Evolutionary conservation across 2,113 vertebrate species (phyloP).

Genomic region (Charina bottae): DNA sequence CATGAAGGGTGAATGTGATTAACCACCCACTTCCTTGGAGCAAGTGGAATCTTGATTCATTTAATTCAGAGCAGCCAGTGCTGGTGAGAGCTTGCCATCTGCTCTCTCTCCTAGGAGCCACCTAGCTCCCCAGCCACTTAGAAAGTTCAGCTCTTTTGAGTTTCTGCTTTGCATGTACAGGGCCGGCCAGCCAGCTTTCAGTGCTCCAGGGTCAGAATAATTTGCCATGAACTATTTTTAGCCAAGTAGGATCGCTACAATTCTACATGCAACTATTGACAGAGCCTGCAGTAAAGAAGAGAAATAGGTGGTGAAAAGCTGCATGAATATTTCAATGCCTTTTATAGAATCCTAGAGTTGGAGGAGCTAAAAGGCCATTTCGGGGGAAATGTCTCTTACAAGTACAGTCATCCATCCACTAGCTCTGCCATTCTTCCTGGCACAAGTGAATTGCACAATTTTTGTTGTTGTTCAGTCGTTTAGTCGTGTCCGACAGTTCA

Average conservation of each 20-base stretch:
- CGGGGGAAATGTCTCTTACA: neutral
- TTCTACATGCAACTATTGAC: slow-evolving; percentile 35
- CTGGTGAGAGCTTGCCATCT: slow-evolving; percentile 56
- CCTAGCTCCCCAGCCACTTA: rapidly evolving
- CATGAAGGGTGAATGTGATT: slow-evolving; percentile 49
- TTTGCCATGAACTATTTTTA: slow-evolving; percentile 25
- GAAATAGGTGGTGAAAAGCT: neutral
- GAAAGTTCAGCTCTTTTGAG: neutral
- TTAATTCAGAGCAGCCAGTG: slow-evolving; percentile 53
- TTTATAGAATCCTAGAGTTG: neutral
- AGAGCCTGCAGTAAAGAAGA: slow-evolving; percentile 10
- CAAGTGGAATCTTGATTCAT: slow-evolving; percentile 58
- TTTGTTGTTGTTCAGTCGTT: too few species aligned
- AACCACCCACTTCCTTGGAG: slow-evolving; percentile 58
- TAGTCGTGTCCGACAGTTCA: too few species aligned
- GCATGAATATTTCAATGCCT: slow-evolving; percentile 21
- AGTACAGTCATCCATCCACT: neutral
- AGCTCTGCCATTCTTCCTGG: neutral
- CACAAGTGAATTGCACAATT: neutral
- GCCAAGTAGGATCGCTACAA: slow-evolving; percentile 29
- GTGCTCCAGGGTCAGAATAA: slow-evolving; percentile 16
- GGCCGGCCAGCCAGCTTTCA: slow-evolving; percentile 6
- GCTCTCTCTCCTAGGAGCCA: slow-evolving; percentile 47
- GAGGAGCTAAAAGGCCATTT: slow-evolving; percentile 9
- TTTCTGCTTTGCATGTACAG: slow-evolving; percentile 14